phyloP scores from a whole-genome alignment of 2,797 vertebrate genomes.

The Somateria mollissima region DNA sequence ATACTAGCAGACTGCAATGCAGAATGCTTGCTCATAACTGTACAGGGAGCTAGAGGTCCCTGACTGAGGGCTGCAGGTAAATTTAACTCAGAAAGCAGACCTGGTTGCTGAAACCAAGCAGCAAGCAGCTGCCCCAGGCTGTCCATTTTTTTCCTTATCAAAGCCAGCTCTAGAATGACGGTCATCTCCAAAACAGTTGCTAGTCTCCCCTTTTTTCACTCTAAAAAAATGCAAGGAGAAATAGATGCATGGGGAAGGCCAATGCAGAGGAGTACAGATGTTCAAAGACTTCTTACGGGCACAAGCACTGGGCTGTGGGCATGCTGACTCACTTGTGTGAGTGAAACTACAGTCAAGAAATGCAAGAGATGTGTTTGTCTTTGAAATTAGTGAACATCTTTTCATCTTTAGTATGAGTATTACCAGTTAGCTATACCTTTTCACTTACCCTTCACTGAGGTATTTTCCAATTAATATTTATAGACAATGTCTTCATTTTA shows the following conservation, averaged over 20 bases:
- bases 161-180: background rate
- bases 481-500: background rate
- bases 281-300: background rate
- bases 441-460: background rate
- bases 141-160: background rate
- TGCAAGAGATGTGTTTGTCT: background rate
- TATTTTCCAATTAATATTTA: background rate
- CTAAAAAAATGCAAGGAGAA: background rate
- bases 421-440: background rate
- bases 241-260: background rate
- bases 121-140: background rate
- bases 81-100: background rate
- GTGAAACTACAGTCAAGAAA: background rate
- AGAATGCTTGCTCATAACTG: background rate
- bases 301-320: background rate
- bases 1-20: background rate
- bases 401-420: background rate
- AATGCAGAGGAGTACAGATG: background rate
- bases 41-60: background rate
- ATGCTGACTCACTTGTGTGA: background rate
- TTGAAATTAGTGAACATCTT: background rate
- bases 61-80: background rate
- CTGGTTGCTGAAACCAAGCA: background rate
- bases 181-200: background rate
- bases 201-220: background rate